Base-by-base conservation (phyloP, 2,113 vertebrate species). In the Lasiurus borealis region DNA sequence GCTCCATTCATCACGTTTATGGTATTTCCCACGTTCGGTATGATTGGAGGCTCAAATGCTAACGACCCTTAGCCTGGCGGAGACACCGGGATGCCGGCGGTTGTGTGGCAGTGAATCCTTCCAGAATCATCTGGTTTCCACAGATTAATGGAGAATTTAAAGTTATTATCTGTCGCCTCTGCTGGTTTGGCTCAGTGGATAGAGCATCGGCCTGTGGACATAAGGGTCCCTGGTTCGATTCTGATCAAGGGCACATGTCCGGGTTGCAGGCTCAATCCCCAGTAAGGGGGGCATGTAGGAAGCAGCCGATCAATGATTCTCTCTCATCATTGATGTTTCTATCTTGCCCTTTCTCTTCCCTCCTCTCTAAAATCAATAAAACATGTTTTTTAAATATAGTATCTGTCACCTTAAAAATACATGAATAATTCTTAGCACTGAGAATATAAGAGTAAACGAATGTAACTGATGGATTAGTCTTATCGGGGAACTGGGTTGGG, bases 1-100 rank as follows among this genome's bases (percentile, higher is more conserved):
- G 66, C 2, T 0, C 62, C 82, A 93, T 91, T 44, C 73, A 86
- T 93, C 88, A 85, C 13, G 31, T 66, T 77, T 89, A 90, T 91
- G 82, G 72, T 73, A 72, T 88, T 81, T 88, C 46, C 66, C n/a
- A 15, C 16, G 59, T 94, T 76, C 66, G 3, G 44, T 87, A 59
- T 27, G 91, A 57, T 50, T 36, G 71, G 16, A 69, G 86, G 25
- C 64, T 75, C 85, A 94, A 94, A 62, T 64, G 59, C 15, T 23
- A 59, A 16, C 14, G 50, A 25, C 72, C 40, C 40, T 94, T 90
- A 73, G 85, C 40, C 77, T 62, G 40, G 68, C 14, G 40, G 90
- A 76, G 72, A 89, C 12, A 11, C n/a, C 50, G 34, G 54, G 16
- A 8, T 46, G 75, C n/a, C 69, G 5, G 29, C n/a, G 44, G 50